Evolutionary conservation across 2,797 vertebrate genomes (phyloP).

Genomic region (Sus cebifrons): DNA sequence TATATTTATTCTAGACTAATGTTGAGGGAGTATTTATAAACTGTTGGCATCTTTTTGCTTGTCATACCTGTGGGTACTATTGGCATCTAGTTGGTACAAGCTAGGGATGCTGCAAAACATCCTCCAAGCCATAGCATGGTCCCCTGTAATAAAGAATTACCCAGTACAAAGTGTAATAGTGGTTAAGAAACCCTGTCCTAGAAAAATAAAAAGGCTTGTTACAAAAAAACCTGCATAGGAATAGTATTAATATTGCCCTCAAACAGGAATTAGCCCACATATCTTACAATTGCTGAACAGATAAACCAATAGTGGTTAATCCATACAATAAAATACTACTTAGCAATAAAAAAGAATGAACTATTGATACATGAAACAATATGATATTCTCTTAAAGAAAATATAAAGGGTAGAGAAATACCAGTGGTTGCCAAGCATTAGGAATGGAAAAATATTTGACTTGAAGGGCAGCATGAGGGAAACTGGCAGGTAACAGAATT

Average conservation of each 20-base stretch:
- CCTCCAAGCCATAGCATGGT: neutral
- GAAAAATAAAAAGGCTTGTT: neutral
- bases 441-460: neutral
- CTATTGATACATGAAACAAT: neutral
- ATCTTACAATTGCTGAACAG: neutral
- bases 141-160: neutral
- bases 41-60: neutral
- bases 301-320: neutral
- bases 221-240: neutral
- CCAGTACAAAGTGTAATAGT: neutral
- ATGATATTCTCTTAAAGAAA: neutral
- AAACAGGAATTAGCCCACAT: neutral
- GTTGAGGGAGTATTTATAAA: neutral
- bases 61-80: neutral
- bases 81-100: neutral
- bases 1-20: neutral
- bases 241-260: neutral
- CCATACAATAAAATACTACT: neutral
- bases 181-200: neutral
- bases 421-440: neutral
- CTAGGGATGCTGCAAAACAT: neutral
- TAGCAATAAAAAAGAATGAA: neutral
- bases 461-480: neutral
- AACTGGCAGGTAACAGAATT: neutral
- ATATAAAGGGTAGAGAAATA: neutral